phyloP scores from a whole-genome alignment of 2,113 vertebrate genomes.

The Istiophorus platypterus region DNA sequence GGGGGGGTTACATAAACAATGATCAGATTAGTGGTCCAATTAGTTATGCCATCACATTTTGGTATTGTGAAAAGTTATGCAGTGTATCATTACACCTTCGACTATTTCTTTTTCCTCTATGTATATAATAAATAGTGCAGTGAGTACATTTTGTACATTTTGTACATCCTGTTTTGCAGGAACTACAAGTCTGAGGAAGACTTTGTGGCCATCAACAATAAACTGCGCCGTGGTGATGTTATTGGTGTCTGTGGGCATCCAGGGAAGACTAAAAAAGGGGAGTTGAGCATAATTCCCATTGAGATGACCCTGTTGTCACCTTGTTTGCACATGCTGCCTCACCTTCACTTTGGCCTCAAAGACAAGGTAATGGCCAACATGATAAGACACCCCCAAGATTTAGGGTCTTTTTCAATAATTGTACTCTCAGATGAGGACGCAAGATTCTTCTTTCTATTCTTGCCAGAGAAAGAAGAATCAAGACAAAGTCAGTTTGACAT shows the following conservation, averaged over 20 bases:
- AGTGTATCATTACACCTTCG: background rate
- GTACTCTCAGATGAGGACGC: background rate
- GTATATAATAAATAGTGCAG: background rate
- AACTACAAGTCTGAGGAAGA: constrained; percentile 94
- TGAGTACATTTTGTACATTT: background rate
- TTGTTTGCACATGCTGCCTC: constrained; percentile 98
- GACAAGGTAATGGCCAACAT: constrained; percentile 89
- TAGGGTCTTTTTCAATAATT: background rate
- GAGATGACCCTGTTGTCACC: constrained; percentile 95
- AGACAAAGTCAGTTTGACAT: too few species aligned
- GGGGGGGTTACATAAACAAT: too few species aligned
- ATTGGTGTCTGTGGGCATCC: constrained; percentile 95
- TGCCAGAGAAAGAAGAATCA: too few species aligned
- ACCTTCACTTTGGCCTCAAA: constrained; percentile 98
- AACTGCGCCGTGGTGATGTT: constrained; percentile 94
- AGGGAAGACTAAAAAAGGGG: constrained; percentile 97
- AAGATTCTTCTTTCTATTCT: too few species aligned
- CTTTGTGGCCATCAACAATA: constrained; percentile 91
- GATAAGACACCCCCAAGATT: background rate
- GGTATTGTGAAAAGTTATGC: background rate
- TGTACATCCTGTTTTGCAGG: constrained; percentile 71
- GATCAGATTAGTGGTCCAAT: too few species aligned
- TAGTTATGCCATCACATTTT: background rate
- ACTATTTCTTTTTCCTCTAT: background rate
- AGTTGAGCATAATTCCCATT: constrained; percentile 94